Conservation (phyloP, 2,113 vertebrate genomes). For the Takifugu bimaculatus region DNA sequence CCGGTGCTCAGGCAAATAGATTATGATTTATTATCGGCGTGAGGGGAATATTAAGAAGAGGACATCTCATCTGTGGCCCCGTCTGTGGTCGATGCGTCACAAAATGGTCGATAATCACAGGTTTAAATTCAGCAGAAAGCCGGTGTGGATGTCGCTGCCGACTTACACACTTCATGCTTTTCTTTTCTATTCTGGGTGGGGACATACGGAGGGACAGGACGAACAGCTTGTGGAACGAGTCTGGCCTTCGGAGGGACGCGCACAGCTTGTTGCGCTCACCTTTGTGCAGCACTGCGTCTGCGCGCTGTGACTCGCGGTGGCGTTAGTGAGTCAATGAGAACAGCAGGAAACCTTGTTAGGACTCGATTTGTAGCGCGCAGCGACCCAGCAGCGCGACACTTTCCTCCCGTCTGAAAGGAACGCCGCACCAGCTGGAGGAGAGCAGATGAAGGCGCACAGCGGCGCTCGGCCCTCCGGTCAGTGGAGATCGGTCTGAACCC, state of each 20-base stretch:
- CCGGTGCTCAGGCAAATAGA: conserved; percentile 42
- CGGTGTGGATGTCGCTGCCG: no score
- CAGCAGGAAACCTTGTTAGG: conserved; percentile 12
- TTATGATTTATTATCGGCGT: conserved; percentile 46
- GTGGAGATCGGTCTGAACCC: conserved; percentile 14
- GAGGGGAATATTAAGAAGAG: conserved; percentile 19
- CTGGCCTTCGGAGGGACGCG: conserved; percentile 21
- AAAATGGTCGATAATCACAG: conserved; percentile 10
- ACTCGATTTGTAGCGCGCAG: conserved; percentile 3
- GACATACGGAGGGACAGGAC: conserved; percentile 17
- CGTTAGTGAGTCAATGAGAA: conserved; percentile 46
- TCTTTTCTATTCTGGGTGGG: conserved; percentile 14
- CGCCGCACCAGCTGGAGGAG: background rate
- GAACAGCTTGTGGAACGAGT: conserved; percentile 30
- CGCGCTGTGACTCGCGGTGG: conserved; percentile 35
- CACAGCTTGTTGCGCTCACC: conserved; percentile 26
- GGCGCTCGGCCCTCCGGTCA: background rate
- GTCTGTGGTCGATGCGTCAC: conserved; percentile 5
- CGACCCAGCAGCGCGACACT: background rate
- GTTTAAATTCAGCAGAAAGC: background rate
- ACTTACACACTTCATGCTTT: no score
- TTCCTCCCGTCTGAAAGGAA: background rate
- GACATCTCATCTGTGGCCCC: conserved; percentile 2
- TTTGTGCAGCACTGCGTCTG: conserved; percentile 21
- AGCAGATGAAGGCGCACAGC: conserved; percentile 16